Percentiles rank a stretch among this genome's conserved stretches.
These are phyloP conservation scores for Mixornis gularis DNA, from an alignment of 2,113 vertebrate species.

Conservation along the genomic window DNA sequence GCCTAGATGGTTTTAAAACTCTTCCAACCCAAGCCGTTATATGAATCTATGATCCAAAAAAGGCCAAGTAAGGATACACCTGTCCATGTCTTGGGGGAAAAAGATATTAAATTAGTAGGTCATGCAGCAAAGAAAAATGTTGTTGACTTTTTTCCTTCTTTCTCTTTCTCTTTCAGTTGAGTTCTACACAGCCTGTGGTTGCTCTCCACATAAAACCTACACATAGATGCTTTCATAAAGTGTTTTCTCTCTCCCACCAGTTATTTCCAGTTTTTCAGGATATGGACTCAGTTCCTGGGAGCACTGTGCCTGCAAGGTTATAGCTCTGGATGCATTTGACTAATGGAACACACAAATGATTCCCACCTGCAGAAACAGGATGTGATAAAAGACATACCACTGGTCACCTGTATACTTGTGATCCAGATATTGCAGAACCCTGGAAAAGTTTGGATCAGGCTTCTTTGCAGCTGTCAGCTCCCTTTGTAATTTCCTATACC, in stretches of 20 bases:
- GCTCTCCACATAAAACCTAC: background rate
- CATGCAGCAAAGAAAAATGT: background rate
- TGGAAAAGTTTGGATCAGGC: background rate
- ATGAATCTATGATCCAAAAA: background rate
- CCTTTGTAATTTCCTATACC: background rate
- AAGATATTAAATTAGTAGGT: background rate
- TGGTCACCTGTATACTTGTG: background rate
- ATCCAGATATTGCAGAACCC: background rate
- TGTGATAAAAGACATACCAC: fast-evolving
- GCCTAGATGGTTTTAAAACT: background rate
- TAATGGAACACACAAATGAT: fast-evolving
- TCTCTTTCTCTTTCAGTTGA: background rate
- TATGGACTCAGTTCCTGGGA: background rate
- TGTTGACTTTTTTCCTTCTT: background rate
- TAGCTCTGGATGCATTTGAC: background rate
- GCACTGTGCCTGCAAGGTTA: fast-evolving
- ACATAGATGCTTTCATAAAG: background rate
- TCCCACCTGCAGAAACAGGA: background rate
- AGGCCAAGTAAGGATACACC: background rate
- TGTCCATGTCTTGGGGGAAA: background rate
- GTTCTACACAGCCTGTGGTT: background rate
- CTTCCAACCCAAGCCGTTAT: background rate
- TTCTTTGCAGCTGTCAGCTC: background rate
- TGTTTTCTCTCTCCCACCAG: background rate
- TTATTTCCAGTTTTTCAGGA: background rate